phyloP scores from a whole-genome alignment of 2,888 invertebrate genomes.

The Stratiomys singularior region DNA sequence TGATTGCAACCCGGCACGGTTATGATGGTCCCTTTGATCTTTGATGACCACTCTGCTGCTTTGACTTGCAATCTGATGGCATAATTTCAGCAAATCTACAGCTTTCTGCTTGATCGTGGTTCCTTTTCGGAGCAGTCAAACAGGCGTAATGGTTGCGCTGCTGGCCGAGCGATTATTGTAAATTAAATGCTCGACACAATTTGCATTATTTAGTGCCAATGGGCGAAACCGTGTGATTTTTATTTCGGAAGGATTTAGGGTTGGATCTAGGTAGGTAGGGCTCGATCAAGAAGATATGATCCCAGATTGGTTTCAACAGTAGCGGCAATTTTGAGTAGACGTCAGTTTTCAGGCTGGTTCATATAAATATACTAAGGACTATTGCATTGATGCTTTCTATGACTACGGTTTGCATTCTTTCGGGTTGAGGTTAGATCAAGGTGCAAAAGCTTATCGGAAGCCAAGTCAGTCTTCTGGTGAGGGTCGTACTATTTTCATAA shows the following conservation, averaged over 20 bases:
- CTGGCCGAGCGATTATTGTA: conserved; percentile 41
- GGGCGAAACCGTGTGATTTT: conserved; percentile 39
- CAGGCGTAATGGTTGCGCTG: not conserved
- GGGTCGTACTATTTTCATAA: too few species aligned
- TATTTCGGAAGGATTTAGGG: not conserved
- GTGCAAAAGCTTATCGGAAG: too few species aligned
- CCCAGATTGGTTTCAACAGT: too few species aligned
- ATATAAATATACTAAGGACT: too few species aligned
- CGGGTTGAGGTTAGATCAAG: too few species aligned
- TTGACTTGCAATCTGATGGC: conserved; percentile 59
- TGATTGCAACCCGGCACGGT: conserved; percentile 26
- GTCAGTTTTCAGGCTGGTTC: too few species aligned
- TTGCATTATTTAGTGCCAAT: conserved; percentile 45
- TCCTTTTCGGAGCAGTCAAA: conserved; percentile 3
- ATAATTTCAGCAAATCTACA: conserved; percentile 62
- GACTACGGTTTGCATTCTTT: too few species aligned
- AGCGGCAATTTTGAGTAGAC: too few species aligned
- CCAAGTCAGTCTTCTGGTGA: too few species aligned
- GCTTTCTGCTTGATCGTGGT: conserved; percentile 13
- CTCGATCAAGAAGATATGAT: too few species aligned
- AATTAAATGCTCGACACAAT: conserved; percentile 45
- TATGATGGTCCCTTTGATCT: conserved; percentile 45
- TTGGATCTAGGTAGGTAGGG: not conserved
- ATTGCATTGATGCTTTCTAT: too few species aligned
- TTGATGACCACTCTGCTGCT: conserved; percentile 44